A percentile compares a stretch with the other conserved stretches of the same genome.
Conservation (phyloP, 2,888 invertebrate species). For the Willowsia nigromaculata region DNA sequence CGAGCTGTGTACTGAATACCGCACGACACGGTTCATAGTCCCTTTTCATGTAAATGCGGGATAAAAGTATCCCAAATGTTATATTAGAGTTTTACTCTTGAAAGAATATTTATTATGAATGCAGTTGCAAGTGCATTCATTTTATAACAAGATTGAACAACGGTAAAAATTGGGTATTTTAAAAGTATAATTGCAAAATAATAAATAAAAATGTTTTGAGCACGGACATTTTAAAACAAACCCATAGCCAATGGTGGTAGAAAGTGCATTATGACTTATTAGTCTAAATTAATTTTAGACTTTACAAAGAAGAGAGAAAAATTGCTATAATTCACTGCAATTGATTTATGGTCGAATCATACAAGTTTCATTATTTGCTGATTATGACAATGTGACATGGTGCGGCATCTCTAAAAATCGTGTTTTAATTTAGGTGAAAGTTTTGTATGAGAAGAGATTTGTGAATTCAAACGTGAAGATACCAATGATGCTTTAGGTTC, state of each 20-base stretch:
- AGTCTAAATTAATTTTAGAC: neutral
- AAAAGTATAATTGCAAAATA: neutral
- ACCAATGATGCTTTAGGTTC: too few relatives aligned
- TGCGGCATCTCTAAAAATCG: conserved; percentile 35
- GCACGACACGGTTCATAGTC: conserved; percentile 10
- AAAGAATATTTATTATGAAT: neutral
- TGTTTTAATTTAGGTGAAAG: conserved; percentile 51
- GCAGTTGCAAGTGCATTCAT: neutral
- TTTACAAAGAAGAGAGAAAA: neutral
- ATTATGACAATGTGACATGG: neutral
- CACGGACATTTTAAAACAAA: neutral
- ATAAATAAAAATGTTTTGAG: neutral
- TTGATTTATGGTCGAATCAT: neutral
- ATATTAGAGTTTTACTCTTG: neutral
- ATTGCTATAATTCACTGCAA: neutral
- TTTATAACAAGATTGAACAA: neutral
- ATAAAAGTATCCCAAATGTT: neutral
- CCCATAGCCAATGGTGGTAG: neutral
- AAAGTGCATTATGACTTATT: conserved; percentile 8
- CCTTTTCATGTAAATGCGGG: neutral
- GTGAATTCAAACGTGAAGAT: too few relatives aligned
- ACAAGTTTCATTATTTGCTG: neutral
- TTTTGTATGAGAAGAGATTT: neutral
- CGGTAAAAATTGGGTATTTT: neutral
- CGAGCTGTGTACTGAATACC: neutral